Conservation (phyloP, 2,888 invertebrate genomes). For the Apamea monoglypha region DNA sequence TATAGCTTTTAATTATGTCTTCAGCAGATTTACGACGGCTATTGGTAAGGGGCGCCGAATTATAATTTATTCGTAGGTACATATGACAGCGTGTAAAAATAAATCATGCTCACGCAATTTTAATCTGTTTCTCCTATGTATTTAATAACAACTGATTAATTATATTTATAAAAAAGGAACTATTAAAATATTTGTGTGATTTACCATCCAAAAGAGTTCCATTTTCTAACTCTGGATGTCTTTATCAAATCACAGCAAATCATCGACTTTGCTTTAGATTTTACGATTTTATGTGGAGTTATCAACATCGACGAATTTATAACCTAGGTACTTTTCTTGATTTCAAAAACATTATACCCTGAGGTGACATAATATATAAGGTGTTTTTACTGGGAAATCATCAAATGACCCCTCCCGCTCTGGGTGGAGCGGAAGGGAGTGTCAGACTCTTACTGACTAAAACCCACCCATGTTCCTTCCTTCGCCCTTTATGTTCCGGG, state of each 20-base stretch:
- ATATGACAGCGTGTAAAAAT: neutral
- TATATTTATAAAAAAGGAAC: neutral
- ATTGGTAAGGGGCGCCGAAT: neutral
- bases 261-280: neutral
- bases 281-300: neutral
- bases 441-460: no score
- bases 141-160: neutral
- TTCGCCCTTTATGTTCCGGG: no score
- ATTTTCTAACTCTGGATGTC: neutral
- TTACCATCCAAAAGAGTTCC: neutral
- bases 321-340: no score
- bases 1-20: conserved; percentile 47
- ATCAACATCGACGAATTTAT: neutral
- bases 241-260: neutral
- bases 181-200: neutral
- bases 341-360: no score
- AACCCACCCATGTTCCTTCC: no score
- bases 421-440: no score
- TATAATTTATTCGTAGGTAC: neutral
- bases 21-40: conserved; percentile 41
- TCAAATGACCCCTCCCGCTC: no score
- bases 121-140: neutral
- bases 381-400: no score
- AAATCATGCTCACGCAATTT: neutral
- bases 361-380: no score